Base-by-base conservation (phyloP, 2,888 invertebrate species). In the Scelioninae gen. 1 region DNA sequence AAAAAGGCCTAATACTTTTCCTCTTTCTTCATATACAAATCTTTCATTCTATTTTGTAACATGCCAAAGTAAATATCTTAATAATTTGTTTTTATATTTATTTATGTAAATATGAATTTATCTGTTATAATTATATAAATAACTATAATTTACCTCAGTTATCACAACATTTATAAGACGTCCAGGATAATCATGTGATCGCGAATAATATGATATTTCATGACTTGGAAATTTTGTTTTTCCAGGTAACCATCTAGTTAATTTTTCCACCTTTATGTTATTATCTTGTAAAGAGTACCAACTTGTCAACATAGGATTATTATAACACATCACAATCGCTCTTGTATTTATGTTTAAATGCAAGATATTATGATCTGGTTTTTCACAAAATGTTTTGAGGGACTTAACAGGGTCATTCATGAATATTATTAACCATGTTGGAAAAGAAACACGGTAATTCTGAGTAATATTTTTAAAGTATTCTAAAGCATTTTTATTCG, bases 351-450 rank as follows among this genome's bases (percentile, higher is more conserved):
- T 16, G 5, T 65, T 49, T 13, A 65, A 49, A n/a, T 51, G 32
- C 5, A 65, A 15, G 1, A 34, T 23, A 65, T 65, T 65, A 11
- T 10, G 3, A 1, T 38, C 16, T 51, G 65, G 65, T 15, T 65
- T 65, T n/a, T 45, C 34, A 11, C 65, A 65, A 2, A 34, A 15
- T 32, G 34, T 11, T 15, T 65, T 51, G 1, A 51, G 10, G 8
- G 47, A 16, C 9, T 65, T 15, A 1, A 7, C 15, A 0, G 65
- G 51, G 15, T 65, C 65, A n/a, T 51, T 11, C 65, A 65, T 51
- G 11, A 65, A 65, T 9, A 65, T 65, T 15, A 65, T 34, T 7
- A 65, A 15, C 65, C 65, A 65, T 11, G 32, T 34, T 23, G 65
- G 51, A 34, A 16, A 34, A 15, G 34, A 34, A 10, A 49, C 32